Evolutionary conservation across 2,888 invertebrate genomes (phyloP), one percentile per base, ranked within the genome.

Genomic region (Chydorus sphaericus): DNA sequence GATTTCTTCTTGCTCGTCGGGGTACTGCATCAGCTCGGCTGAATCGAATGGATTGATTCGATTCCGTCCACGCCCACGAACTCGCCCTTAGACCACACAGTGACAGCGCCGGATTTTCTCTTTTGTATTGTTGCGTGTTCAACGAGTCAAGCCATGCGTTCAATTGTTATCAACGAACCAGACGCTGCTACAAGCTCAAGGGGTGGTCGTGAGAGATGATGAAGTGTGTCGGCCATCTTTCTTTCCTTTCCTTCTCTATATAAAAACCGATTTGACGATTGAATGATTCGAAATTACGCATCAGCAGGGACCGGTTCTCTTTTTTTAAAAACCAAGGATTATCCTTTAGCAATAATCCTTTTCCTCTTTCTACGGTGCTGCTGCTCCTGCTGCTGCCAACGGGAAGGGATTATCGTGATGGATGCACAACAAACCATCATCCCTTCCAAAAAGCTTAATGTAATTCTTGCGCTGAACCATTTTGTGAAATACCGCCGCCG

Each of bases 21-120:
- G n/a, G n/a, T n/a, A n/a, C 14, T 33, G 33, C 33, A 44, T 44
- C 23, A 3, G 10, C 23, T 11, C 44, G 44, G 26, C 44, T n/a
- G 44, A 44, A 44, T 44, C 44, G 23, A 44, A 44, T 44, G 44
- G 23, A 44, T n/a, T 44, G 44, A 44, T 44, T 44, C 44, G 26
- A 44, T 44, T 23, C 8, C 26, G 44, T 14, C 44, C 28, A 23
- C 44, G 44, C 44, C 44, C 44, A 14, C 23, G 26, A 14, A 44
- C 26, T 44, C 44, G 14, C 23, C 28, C 44, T 26, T 28, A 20
- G 44, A 16, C 44, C 20, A 16, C 16, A 23, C 4, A 44, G 26
- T 23, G 44, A 44, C 44, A 44, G 44, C n/a, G n/a, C 20, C 23
- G 44, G n/a, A 44, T 26, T 44, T 44, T n/a, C 20, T 23, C 44